phyloP scores from a whole-genome alignment of 2,888 invertebrate genomes.

The Phalera bucephala region DNA sequence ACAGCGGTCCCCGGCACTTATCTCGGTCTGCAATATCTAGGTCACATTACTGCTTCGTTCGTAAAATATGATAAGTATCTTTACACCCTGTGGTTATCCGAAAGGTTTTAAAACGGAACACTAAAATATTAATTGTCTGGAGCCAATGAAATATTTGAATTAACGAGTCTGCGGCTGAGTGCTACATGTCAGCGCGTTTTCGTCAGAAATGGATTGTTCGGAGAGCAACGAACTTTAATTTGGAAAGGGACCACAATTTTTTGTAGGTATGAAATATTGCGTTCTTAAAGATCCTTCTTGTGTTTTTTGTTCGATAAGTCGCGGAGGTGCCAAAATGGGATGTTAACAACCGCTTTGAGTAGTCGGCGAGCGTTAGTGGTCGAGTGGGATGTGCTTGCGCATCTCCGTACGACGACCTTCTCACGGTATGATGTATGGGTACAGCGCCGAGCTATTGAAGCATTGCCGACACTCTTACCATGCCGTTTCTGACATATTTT shows the following conservation, averaged over 20 bases:
- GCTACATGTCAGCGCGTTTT: slow-evolving; percentile 37
- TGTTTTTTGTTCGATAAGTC: slow-evolving; percentile 29
- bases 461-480: slow-evolving; percentile 28
- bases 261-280: slow-evolving; percentile 33
- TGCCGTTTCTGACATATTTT: slow-evolving; percentile 30
- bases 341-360: slow-evolving; percentile 23
- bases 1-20: slow-evolving; percentile 38
- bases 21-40: slow-evolving; percentile 47
- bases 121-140: slow-evolving; percentile 44
- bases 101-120: slow-evolving; percentile 43
- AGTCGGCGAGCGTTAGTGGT: slow-evolving; percentile 19
- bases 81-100: slow-evolving; percentile 49
- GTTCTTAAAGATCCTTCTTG: slow-evolving; percentile 23
- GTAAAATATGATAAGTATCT: slow-evolving; percentile 51
- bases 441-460: slow-evolving; percentile 28
- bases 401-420: slow-evolving; percentile 33
- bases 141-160: slow-evolving; percentile 56
- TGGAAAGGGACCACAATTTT: slow-evolving; percentile 33
- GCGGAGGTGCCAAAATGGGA: slow-evolving; percentile 31
- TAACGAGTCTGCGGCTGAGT: slow-evolving; percentile 31
- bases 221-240: slow-evolving; percentile 48
- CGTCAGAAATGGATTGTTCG: slow-evolving; percentile 33
- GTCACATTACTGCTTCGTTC: slow-evolving; percentile 48
- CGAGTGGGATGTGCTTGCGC: slow-evolving; percentile 4
- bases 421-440: slow-evolving; percentile 43